phyloP scores from a whole-genome alignment of 2,113 vertebrate species.

The Daubentonia madagascariensis region DNA sequence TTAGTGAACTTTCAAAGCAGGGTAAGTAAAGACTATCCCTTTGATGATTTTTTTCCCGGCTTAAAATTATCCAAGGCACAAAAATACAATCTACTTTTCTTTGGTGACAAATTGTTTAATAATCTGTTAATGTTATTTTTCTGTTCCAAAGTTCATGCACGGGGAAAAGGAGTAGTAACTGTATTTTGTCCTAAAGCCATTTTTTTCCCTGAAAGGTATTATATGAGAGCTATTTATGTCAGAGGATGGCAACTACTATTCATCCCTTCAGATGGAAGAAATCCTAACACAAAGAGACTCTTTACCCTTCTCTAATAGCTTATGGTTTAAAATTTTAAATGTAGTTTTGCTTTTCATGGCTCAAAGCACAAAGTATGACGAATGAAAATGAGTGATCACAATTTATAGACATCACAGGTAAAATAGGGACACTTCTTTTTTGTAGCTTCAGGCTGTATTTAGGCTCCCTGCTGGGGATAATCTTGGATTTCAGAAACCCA shows the following conservation, averaged over 20 bases:
- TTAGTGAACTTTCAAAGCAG: slow-evolving; percentile 9
- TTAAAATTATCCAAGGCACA: slow-evolving; percentile 34
- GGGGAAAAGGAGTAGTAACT: background rate
- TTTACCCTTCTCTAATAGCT: slow-evolving; percentile 41
- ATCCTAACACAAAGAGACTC: slow-evolving; percentile 47
- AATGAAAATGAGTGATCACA: slow-evolving; percentile 65
- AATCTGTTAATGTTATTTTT: slow-evolving; percentile 59
- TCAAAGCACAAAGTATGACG: slow-evolving; percentile 44
- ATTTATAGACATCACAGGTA: slow-evolving; percentile 37
- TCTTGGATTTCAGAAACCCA: background rate
- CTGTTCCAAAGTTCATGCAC: slow-evolving; percentile 42
- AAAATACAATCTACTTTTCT: slow-evolving; percentile 48
- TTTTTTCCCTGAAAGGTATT: slow-evolving; percentile 15
- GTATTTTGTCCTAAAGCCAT: slow-evolving; percentile 37
- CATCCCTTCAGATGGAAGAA: slow-evolving; percentile 52
- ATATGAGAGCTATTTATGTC: slow-evolving; percentile 54
- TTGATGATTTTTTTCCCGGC: background rate
- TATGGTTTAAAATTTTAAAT: slow-evolving; percentile 56
- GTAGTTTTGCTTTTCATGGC: slow-evolving; percentile 50
- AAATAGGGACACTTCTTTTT: background rate
- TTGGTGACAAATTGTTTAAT: slow-evolving; percentile 56
- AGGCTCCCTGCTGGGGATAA: slow-evolving; percentile 19
- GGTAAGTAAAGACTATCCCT: background rate
- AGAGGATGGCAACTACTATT: slow-evolving; percentile 20
- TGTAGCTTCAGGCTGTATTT: background rate